A percentile compares a stretch with the other conserved stretches of the same genome.
Evolutionary conservation across 1,140 invertebrate species (phyloP).

Genomic region (Drosophila lini): DNA sequence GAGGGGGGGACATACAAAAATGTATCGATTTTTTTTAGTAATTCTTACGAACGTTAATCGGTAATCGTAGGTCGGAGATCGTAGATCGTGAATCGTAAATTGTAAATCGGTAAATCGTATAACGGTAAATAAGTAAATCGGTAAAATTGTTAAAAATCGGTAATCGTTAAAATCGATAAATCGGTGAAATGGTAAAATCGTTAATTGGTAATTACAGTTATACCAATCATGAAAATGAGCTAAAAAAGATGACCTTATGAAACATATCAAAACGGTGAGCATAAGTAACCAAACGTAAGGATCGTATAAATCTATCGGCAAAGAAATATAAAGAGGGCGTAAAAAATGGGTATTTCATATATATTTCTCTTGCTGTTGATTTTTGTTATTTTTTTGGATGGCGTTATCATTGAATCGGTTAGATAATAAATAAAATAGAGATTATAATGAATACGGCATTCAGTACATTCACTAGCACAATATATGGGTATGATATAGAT

Average conservation of each 20-base stretch:
- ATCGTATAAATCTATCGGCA: constrained; percentile 13
- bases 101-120: constrained; percentile 5
- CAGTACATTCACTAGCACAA: constrained; percentile 84
- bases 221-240: constrained; percentile 39
- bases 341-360: constrained; percentile 32
- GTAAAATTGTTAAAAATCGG: constrained; percentile 7
- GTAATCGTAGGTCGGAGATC: constrained; percentile 5
- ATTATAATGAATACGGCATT: constrained; percentile 84
- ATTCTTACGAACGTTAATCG: constrained; percentile 33
- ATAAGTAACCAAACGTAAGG: constrained; percentile 42
- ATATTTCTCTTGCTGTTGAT: constrained; percentile 75
- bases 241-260: constrained; percentile 20
- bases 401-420: constrained; percentile 84
- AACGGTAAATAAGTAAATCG: constrained; percentile 10
- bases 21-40: constrained; percentile 17
- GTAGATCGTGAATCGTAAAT: constrained; percentile 12
- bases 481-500: constrained; percentile 78
- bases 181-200: constrained; percentile 7
- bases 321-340: constrained; percentile 18
- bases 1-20: constrained; percentile 10
- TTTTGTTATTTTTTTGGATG: constrained; percentile 14
- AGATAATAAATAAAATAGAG: constrained; percentile 79
- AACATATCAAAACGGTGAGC: constrained; percentile 53
- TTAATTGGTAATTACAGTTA: constrained; percentile 27
- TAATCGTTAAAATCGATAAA: constrained; percentile 17